Base-by-base conservation (phyloP, 2,797 vertebrate genomes). In the Hyperoplus lanceolatus region DNA sequence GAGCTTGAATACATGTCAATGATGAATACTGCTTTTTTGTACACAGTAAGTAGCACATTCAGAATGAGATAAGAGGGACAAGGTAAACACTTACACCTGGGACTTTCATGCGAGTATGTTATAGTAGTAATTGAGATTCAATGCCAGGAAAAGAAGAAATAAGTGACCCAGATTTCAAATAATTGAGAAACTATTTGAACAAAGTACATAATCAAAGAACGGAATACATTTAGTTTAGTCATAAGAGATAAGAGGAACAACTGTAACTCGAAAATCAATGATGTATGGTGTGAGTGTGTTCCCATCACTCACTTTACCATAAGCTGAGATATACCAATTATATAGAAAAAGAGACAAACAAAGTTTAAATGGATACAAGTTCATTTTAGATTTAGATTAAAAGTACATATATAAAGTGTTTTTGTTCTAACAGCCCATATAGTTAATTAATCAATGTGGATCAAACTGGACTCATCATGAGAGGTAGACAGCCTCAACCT, bases 401-500 rank as follows among this genome's bases (percentile, higher is more conserved):
- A 53, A 13, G 45, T 64, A 21, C 58, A 64, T 11, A 42, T 61
- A 63, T 39, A 66, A 76, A 67, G 64, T 49, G 3, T 69, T 59
- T 82, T 45, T 62, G 54, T 59, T 79, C 60, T 15, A 56, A 53
- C 43, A 50, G 29, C 0, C 45, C 61, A 56, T 36, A 54, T 5
- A 63, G 18, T 70, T 16, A 65, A 69, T 3, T 6, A 77, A 80
- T 85, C 66, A 71, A 41, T 74, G 74, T 90, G 77, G 29, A 29
- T 29, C 29, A 29, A 29, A 83, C 61, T 77, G 77, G 70, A 79
- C 42, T 86, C 63, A 81, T 84, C 48, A 49, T 61, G 38, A 77
- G 61, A 86, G 57, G 71, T 55, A 89, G 56, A 86, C 59, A 88
- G 79, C 64, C 70, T 69, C 61, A 49, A 59, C 65, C 51, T 57